Percentiles rank a stretch among this genome's conserved stretches.
phyloP scores from a whole-genome alignment of 2,888 invertebrate genomes.

The Watsonalla binaria region DNA sequence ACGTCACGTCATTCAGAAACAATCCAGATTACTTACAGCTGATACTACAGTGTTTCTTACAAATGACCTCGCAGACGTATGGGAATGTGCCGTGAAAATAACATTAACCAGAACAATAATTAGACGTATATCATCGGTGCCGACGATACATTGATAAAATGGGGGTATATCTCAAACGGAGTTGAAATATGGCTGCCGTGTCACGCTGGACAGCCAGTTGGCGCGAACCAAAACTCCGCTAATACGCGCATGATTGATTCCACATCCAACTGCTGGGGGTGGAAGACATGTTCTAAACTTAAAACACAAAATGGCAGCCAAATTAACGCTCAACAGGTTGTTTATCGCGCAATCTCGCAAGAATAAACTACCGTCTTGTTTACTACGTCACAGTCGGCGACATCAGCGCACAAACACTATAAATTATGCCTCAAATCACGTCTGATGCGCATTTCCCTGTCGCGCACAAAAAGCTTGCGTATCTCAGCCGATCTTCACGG shows the following conservation, averaged over 20 bases:
- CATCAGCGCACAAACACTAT: slow-evolving; percentile 69
- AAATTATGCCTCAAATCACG: slow-evolving; percentile 76
- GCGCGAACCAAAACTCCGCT: slow-evolving; percentile 63
- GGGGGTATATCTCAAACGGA: slow-evolving; percentile 68
- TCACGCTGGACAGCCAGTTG: slow-evolving; percentile 65
- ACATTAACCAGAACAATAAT: slow-evolving; percentile 73
- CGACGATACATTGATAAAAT: slow-evolving; percentile 78
- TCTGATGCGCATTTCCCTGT: slow-evolving; percentile 71
- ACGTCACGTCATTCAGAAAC: background rate
- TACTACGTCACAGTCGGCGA: slow-evolving; percentile 54
- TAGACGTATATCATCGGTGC: slow-evolving; percentile 73
- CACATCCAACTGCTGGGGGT: slow-evolving; percentile 32
- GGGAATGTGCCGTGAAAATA: slow-evolving; percentile 71
- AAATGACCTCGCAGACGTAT: slow-evolving; percentile 58
- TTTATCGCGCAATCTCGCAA: slow-evolving; percentile 33
- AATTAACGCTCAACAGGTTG: slow-evolving; percentile 20
- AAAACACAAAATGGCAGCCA: background rate
- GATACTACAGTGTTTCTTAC: slow-evolving; percentile 37
- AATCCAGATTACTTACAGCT: slow-evolving; percentile 5
- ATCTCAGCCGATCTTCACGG: slow-evolving; percentile 76
- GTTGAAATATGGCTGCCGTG: slow-evolving; percentile 71
- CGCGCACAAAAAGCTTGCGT: slow-evolving; percentile 73
- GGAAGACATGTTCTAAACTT: background rate
- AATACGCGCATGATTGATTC: slow-evolving; percentile 72
- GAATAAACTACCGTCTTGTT: slow-evolving; percentile 44